Conservation (phyloP, 2,113 vertebrate species). For the Eulemur rufifrons region DNA sequence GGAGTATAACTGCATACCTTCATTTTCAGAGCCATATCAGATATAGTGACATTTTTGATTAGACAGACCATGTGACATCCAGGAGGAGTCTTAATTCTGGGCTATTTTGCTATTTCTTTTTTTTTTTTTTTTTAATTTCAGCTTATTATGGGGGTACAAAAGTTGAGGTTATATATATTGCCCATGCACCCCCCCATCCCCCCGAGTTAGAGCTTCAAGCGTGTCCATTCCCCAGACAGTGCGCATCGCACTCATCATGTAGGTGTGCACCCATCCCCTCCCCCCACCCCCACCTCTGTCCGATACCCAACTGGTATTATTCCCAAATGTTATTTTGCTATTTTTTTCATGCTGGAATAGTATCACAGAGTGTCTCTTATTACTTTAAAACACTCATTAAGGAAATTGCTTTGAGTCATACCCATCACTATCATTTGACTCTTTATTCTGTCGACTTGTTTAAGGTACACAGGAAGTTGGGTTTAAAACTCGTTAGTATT, state of each 20-base stretch:
- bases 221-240: no score
- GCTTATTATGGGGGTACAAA: no score
- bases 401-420: not conserved
- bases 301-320: no score
- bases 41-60: not conserved
- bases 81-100: not conserved
- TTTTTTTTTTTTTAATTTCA: no score
- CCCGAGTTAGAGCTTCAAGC: no score
- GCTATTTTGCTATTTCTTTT: not conserved
- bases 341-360: not conserved
- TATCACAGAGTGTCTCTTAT: not conserved
- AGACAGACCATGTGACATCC: not conserved
- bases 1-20: not conserved
- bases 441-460: conserved; percentile 2
- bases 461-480: not conserved
- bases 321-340: no score
- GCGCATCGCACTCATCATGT: no score
- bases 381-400: not conserved
- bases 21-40: not conserved
- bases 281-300: no score
- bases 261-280: no score
- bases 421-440: not conserved
- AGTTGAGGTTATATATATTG: no score
- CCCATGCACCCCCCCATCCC: no score
- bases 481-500: conserved; percentile 39